Evolutionary conservation across 2,888 invertebrate genomes (phyloP), one percentile per base, ranked within the genome.

Genomic region (Habrosyne pyritoides): DNA sequence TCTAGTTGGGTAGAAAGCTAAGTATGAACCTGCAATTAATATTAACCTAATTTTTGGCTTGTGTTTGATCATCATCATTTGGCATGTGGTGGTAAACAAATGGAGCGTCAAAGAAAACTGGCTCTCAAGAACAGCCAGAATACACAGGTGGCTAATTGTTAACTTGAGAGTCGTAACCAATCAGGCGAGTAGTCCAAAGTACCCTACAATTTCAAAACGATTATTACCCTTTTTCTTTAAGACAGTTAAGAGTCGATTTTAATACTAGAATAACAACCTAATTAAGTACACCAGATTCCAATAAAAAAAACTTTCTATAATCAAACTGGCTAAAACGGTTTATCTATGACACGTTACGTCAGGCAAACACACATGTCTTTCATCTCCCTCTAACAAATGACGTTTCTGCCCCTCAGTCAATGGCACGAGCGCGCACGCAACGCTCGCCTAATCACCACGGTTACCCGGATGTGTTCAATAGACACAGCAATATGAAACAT

Each of bases 381-480:
- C 7, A 50, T 63, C 61, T 58, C 56, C 18, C 52, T 49, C 26
- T 28, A 54, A 21, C 48, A 47, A 52, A 55, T 54, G 21, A 53
- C 46, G 46, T 53, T 42, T 50, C 24, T 21, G 49, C n/a, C 6
- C 56, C 49, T 26, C 28, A 48, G 42, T 68, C 67, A 76, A 77
- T 78, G 63, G 61, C 57, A 61, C 57, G 55, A 59, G 64, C 72
- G 72, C 68, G 54, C 64, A 70, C 70, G 69, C 69, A 61, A 59
- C 51, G 60, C 64, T 53, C 76, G 73, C 52, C 57, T 60, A 14
- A 8, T 22, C 46, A 18, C 21, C 47, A 53, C 47, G n/a, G 8
- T 52, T 21, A 18, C 7, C 10, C 18, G 47, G 22, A 47, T 52
- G 42, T 28, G 46, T 42, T 33, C 24, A 49, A 46, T 53, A 14